Conservation (phyloP, 2,888 invertebrate species). For the Tryphoninae sp. region DNA sequence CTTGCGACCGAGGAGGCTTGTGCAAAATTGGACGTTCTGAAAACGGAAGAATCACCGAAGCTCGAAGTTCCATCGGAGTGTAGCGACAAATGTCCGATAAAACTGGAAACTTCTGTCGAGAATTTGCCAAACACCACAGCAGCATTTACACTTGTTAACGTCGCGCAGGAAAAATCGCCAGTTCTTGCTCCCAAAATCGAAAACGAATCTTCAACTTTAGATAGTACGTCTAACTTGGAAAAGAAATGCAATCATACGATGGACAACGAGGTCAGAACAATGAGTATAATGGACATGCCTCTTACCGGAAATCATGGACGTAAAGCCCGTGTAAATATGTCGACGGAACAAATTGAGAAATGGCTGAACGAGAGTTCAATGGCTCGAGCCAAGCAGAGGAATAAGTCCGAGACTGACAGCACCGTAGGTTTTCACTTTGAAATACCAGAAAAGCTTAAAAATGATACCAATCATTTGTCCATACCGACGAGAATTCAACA, state of each 20-base stretch:
- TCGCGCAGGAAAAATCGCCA: conserved; percentile 24
- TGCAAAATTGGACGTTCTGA: conserved; percentile 61
- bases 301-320: conserved; percentile 79
- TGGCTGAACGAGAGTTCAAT: conserved; percentile 85
- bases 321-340: conserved; percentile 87
- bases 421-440: conserved; percentile 74
- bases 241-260: conserved; percentile 65
- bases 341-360: conserved; percentile 87
- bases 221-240: conserved; percentile 51
- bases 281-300: conserved; percentile 74
- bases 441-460: conserved; percentile 67
- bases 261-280: conserved; percentile 60
- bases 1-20: conserved; percentile 67
- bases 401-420: conserved; percentile 77
- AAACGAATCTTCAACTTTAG: conserved; percentile 22
- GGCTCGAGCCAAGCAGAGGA: conserved; percentile 79
- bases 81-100: background rate
- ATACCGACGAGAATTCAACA: conserved; percentile 80
- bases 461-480: conserved; percentile 75
- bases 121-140: background rate
- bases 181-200: conserved; percentile 33
- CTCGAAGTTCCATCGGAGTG: background rate
- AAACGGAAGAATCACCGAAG: conserved; percentile 56
- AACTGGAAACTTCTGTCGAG: conserved; percentile 23
- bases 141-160: conserved; percentile 29